Evolutionary conservation across 2,113 vertebrate species (phyloP).

Genomic region (Uria aalge): DNA sequence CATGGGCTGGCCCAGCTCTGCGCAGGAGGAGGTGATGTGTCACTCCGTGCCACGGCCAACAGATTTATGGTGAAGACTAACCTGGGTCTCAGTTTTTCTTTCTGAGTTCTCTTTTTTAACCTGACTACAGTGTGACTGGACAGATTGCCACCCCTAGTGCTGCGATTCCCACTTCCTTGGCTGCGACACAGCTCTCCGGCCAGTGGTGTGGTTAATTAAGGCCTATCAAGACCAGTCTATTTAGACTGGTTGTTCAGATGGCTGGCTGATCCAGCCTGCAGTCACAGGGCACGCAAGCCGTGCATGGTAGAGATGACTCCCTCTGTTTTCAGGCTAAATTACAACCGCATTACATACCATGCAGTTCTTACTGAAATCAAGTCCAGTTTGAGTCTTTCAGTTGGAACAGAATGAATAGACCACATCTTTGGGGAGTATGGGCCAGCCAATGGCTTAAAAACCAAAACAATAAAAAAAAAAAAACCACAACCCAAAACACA

Average conservation of each 20-base stretch:
- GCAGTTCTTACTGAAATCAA: background rate
- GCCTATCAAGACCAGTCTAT: background rate
- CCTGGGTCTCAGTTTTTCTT: background rate
- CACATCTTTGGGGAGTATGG: background rate
- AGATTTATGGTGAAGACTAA: background rate
- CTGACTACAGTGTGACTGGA: background rate
- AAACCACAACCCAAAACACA: background rate
- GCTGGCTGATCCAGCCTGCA: background rate
- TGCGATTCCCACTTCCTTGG: fast-evolving
- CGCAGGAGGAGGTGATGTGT: background rate
- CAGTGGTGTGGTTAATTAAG: fast-evolving
- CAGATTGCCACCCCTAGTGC: fast-evolving
- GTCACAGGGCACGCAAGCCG: background rate
- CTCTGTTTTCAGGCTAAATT: background rate
- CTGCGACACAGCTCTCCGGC: fast-evolving
- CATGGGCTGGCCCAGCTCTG: fast-evolving
- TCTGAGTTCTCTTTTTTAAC: background rate
- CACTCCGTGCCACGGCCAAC: background rate
- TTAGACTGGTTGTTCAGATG: background rate
- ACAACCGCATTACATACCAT: background rate
- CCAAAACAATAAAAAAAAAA: background rate
- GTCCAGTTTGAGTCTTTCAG: background rate
- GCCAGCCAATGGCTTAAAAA: conserved; percentile 14
- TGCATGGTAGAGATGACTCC: background rate
- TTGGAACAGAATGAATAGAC: conserved; percentile 18